A percentile compares a stretch with the other conserved stretches of the same genome.
phyloP scores from a whole-genome alignment of 2,797 vertebrate genomes.

The Chiroxiphia lanceolata region DNA sequence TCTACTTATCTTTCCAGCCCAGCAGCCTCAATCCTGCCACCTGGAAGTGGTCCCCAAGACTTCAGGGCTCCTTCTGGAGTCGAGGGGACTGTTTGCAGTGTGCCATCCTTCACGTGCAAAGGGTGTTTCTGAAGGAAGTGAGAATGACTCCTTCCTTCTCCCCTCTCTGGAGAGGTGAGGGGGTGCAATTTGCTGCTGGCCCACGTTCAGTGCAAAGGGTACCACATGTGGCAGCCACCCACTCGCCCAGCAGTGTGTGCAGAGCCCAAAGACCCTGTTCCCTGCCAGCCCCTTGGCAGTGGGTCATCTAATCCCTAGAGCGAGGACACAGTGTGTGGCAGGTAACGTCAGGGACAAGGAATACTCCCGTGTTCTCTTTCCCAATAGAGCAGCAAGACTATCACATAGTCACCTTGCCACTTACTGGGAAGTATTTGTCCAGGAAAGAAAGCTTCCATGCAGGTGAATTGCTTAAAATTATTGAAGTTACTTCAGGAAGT shows the following conservation, averaged over 20 bases:
- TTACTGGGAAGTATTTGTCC: not conserved
- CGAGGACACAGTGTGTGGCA: not conserved
- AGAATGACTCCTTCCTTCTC: not conserved
- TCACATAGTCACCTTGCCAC: not conserved
- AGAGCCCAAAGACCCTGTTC: not conserved
- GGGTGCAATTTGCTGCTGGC: not conserved
- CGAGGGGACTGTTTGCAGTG: not conserved
- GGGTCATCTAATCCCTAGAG: not conserved
- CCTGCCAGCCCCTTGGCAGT: not conserved
- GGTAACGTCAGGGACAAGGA: not conserved
- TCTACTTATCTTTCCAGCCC: not conserved
- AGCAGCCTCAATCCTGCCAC: not conserved
- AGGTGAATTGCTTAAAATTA: not conserved
- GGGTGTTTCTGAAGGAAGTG: not conserved
- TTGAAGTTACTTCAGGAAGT: not conserved
- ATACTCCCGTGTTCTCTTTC: not conserved
- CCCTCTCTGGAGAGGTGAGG: not conserved
- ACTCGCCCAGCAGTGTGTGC: accelerated
- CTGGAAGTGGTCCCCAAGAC: not conserved
- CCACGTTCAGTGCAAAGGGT: not conserved
- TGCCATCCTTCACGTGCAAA: too few relatives aligned
- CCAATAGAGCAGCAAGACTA: not conserved
- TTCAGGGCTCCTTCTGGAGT: not conserved
- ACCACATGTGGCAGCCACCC: accelerated
- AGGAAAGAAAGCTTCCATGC: not conserved